Percentiles rank a stretch among this genome's conserved stretches.
These are phyloP conservation scores for Mustela nigripes DNA, from an alignment of 2,113 vertebrate species.

Conservation along the genomic window DNA sequence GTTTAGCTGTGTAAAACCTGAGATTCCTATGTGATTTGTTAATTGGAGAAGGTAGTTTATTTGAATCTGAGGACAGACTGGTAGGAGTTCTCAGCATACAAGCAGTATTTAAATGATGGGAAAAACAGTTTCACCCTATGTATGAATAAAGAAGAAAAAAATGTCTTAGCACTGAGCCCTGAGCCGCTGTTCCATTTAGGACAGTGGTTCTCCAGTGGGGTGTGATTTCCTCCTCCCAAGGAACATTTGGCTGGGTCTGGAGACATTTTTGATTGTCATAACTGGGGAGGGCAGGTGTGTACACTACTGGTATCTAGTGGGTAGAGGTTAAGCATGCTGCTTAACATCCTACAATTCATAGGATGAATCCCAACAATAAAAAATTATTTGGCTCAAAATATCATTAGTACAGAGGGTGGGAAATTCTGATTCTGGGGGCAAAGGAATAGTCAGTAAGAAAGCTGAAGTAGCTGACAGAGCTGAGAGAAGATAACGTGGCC, in stretches of 20 bases:
- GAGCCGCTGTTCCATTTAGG: neutral
- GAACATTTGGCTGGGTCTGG: neutral
- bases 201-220: neutral
- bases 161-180: neutral
- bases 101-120: neutral
- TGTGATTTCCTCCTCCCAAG: neutral
- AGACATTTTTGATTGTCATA: neutral
- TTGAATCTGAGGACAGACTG: neutral
- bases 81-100: neutral
- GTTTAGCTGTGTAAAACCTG: neutral
- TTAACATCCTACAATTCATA: neutral
- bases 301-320: neutral
- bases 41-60: neutral
- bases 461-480: neutral
- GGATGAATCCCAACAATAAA: neutral
- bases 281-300: neutral
- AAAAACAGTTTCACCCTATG: neutral
- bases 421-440: neutral
- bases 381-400: neutral
- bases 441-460: neutral
- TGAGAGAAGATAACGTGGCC: neutral
- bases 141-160: conserved; percentile 25
- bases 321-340: neutral
- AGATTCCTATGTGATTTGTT: neutral
- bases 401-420: neutral